Evolutionary conservation across 2,888 invertebrate species (phyloP).

Genomic region (Leptinotarsa rubiginosa): DNA sequence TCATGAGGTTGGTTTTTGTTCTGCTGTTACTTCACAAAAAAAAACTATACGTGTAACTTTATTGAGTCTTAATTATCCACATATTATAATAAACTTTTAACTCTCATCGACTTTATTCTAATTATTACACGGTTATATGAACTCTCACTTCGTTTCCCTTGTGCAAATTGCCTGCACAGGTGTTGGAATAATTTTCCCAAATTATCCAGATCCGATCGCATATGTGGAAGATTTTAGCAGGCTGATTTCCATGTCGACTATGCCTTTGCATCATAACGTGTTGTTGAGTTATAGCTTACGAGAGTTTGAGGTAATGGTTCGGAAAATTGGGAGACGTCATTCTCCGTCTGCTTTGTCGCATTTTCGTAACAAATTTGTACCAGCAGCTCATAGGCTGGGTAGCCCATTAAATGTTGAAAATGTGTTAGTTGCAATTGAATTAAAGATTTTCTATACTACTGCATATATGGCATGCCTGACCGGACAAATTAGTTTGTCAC

Average conservation of each 20-base stretch:
- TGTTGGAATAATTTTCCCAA: neutral
- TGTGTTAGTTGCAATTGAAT: neutral
- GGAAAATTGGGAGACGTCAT: conserved; percentile 29
- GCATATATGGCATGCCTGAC: no score
- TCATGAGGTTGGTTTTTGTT: no score
- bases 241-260: conserved; percentile 28
- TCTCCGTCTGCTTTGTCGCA: conserved; percentile 6
- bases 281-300: conserved; percentile 29
- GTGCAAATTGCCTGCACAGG: neutral
- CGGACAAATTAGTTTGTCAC: no score
- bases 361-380: conserved; percentile 8
- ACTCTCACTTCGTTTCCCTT: neutral
- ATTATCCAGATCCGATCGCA: neutral
- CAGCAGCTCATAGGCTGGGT: neutral
- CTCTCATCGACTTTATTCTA: no score
- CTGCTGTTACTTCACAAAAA: no score
- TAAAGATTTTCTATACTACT: no score
- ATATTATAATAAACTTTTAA: no score
- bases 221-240: conserved; percentile 8
- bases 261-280: conserved; percentile 25
- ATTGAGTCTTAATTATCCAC: no score
- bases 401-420: neutral
- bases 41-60: no score
- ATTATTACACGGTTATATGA: no score
- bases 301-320: conserved; percentile 22